Conservation (phyloP, 1,140 invertebrate genomes). For the Leptinotarsa texana region DNA sequence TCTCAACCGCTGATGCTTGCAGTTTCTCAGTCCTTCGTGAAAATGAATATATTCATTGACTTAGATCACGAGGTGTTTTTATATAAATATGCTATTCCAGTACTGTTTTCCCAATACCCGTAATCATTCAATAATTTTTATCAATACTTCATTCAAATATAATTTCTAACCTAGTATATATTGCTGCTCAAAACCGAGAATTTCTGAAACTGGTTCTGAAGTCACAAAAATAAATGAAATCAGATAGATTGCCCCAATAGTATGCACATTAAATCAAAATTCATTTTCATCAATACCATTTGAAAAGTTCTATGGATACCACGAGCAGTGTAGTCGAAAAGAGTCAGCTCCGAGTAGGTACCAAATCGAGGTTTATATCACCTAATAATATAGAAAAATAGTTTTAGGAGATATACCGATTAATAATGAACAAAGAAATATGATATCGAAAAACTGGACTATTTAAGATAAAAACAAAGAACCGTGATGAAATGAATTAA, state of each 20-base stretch:
- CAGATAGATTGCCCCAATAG: neutral
- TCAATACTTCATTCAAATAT: neutral
- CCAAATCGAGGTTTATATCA: no score
- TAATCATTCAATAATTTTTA: neutral
- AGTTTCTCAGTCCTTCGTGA: neutral
- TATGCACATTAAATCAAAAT: neutral
- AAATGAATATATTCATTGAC: neutral
- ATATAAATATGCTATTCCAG: neutral
- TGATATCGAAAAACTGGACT: no score
- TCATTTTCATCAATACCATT: no score
- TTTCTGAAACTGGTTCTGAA: neutral
- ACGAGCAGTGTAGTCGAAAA: no score
- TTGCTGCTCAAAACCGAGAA: neutral
- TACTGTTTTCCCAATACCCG: conserved; percentile 2
- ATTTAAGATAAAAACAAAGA: no score
- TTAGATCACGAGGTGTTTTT: neutral
- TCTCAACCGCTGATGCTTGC: neutral
- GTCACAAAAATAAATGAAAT: neutral
- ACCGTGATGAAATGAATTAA: no score
- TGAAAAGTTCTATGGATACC: no score
- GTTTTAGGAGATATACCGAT: no score
- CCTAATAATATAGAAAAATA: no score
- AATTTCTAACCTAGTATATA: neutral
- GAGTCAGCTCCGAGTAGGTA: no score
- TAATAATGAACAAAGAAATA: no score